Evolutionary conservation across 2,797 vertebrate genomes (phyloP).

Genomic region (Myoxocephalus aenaeus): DNA sequence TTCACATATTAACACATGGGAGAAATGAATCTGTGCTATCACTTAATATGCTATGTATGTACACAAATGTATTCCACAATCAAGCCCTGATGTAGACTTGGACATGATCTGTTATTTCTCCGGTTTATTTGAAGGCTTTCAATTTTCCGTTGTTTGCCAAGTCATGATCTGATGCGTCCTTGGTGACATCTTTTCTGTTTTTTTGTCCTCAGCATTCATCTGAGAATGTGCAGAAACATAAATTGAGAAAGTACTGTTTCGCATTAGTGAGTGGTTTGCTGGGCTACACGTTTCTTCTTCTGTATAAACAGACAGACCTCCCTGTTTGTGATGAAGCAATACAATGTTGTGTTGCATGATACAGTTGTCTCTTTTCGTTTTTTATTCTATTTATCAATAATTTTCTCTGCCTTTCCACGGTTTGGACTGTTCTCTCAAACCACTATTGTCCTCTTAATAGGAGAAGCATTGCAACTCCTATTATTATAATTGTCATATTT

Average conservation of each 20-base stretch:
- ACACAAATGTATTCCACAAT: not conserved
- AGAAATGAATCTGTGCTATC: not conserved
- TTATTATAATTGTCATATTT: not conserved
- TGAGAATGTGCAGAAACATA: constrained; percentile 32
- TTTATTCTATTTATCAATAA: not conserved
- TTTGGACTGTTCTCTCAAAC: not conserved
- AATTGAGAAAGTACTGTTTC: constrained; percentile 24
- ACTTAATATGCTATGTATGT: no score
- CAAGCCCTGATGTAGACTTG: not conserved
- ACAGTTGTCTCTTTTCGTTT: not conserved
- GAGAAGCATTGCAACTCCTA: not conserved
- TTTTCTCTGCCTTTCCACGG: not conserved
- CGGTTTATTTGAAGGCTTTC: constrained; percentile 3
- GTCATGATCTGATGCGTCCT: constrained; percentile 16
- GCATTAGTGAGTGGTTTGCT: not conserved
- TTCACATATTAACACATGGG: not conserved
- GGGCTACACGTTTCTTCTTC: not conserved
- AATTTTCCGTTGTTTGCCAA: constrained; percentile 5
- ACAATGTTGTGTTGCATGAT: not conserved
- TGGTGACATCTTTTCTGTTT: not conserved
- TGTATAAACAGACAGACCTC: not conserved
- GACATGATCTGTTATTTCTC: not conserved
- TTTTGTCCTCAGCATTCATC: constrained; percentile 25
- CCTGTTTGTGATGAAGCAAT: not conserved
- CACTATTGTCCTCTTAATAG: not conserved